These are phyloP conservation scores for Phrynosoma blainvillii DNA, from an alignment of 2,113 vertebrate species.

Conservation along the genomic window DNA sequence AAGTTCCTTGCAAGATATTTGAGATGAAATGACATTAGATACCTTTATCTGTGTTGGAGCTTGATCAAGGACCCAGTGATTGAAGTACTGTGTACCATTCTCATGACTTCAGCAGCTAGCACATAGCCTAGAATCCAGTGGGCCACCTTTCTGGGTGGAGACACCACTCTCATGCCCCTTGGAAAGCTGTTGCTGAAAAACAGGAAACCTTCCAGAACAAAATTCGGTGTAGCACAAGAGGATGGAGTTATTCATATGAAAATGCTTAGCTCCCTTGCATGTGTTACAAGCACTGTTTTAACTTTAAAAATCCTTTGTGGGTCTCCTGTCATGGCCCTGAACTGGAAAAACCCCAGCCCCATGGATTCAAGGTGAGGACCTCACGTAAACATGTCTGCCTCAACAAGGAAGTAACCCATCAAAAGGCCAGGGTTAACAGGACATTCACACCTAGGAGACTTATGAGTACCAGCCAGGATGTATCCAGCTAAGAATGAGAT, in stretches of 20 bases:
- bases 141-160: background rate
- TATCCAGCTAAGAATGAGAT: too few relatives aligned
- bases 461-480: too few relatives aligned
- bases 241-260: background rate
- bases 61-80: background rate
- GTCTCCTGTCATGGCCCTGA: too few relatives aligned
- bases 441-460: too few relatives aligned
- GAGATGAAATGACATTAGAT: background rate
- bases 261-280: background rate
- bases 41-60: background rate
- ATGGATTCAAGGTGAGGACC: too few relatives aligned
- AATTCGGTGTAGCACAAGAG: background rate
- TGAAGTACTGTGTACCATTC: background rate
- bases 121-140: background rate
- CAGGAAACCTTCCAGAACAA: background rate
- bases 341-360: too few relatives aligned
- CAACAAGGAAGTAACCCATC: too few relatives aligned
- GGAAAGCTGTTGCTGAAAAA: background rate
- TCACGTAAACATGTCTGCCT: too few relatives aligned
- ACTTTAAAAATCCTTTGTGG: too few relatives aligned
- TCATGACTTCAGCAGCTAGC: background rate
- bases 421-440: too few relatives aligned
- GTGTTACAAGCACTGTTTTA: background rate
- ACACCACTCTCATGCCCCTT: background rate
- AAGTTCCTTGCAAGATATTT: background rate